These are phyloP conservation scores for Heliconius sara DNA, from an alignment of 2,888 invertebrate species.

Conservation along the genomic window DNA sequence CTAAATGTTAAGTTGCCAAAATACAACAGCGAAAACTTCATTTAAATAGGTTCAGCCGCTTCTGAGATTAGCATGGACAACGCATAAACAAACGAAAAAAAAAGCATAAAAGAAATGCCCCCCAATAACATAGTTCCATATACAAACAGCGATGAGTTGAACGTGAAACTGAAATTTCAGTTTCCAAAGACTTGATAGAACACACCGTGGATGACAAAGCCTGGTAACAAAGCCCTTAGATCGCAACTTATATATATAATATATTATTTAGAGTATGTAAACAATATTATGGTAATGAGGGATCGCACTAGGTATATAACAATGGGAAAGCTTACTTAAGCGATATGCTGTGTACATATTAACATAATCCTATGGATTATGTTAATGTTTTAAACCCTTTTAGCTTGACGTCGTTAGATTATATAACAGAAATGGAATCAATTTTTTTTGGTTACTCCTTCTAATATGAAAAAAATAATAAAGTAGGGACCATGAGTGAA, in stretches of 20 bases:
- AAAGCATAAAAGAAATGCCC: too few relatives aligned
- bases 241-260: not conserved
- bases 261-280: not conserved
- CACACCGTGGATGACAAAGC: not conserved
- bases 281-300: not conserved
- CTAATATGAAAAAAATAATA: not conserved
- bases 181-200: not conserved
- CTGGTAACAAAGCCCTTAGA: not conserved
- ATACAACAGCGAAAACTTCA: too few relatives aligned
- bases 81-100: too few relatives aligned
- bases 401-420: not conserved
- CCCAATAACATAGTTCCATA: too few relatives aligned
- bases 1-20: too few relatives aligned
- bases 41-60: too few relatives aligned
- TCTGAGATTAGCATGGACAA: too few relatives aligned
- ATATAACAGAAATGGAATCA: not conserved
- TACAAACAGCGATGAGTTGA: too few relatives aligned
- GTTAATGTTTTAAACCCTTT: conserved; percentile 3
- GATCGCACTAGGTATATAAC: not conserved
- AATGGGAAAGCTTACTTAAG: not conserved
- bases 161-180: too few relatives aligned
- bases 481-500: too few relatives aligned
- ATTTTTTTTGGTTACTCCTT: not conserved
- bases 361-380: conserved; percentile 1
- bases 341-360: conserved; percentile 5